Evolutionary conservation across 2,888 invertebrate genomes (phyloP), one percentile per base, ranked within the genome.

Genomic region (Minunthozetes semirufus): DNA sequence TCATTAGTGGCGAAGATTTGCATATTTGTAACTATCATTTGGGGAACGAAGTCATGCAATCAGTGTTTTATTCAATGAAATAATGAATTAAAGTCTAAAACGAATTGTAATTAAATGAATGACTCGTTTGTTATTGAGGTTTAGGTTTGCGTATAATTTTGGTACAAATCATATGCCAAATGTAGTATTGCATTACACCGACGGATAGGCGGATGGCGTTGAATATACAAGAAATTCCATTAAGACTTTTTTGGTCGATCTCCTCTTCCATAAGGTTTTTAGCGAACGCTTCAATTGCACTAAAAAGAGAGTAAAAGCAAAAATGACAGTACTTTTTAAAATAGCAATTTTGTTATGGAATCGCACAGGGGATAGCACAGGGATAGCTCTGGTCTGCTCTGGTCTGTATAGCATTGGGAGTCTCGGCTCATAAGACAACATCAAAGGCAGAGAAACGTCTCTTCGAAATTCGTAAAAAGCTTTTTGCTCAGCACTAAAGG

Each of bases 321-420:
- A 63, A 68, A 70, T 70, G 70, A 70, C 70, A 70, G 48, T 70
- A 70, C 19, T 42, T 70, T 70, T 70, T 38, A 70, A 70, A 70
- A 46, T 70, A 46, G 22, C 22, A 19, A 46, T 70, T 48, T 38
- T 48, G 25, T 25, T 48, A 46, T 25, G 42, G 3, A 42, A 19
- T 33, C 15, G 38, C 63, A 6, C 5, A 33, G 33, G n/a, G 2
- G 17, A n/a, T n/a, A 56, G 11, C 25, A 56, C 22, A 56, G 9
- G 11, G 19, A 56, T 22, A 22, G 15, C 61, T 38, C 22, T 42
- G 63, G 56, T 59, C 11, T 59, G 27, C 27, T 27, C 27, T 13
- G 13, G 56, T 59, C 13, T 19, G n/a, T n/a, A 56, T 27, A 56
- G 59, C 6, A 11, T 59, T 59, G 59, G 59, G 38, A 27, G 42